These are phyloP conservation scores for Metellina segmentata DNA, from an alignment of 2,888 invertebrate species.

Conservation along the genomic window DNA sequence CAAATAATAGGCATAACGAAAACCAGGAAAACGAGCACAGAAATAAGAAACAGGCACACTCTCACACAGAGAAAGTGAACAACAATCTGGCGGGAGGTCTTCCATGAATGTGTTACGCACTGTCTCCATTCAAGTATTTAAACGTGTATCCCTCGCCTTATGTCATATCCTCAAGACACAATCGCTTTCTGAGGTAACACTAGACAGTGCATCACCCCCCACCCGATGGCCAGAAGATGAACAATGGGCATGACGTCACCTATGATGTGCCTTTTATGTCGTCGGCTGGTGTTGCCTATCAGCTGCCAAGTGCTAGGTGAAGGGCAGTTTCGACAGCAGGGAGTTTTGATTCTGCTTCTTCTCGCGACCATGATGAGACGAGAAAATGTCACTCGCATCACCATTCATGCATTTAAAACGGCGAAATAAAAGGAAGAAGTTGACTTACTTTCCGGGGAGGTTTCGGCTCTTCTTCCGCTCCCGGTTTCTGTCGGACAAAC, in stretches of 20 bases:
- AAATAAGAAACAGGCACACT: no score
- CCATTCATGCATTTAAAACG: constrained; percentile 27
- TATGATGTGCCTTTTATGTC: constrained; percentile 11
- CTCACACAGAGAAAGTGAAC: constrained; percentile 56
- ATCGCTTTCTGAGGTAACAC: constrained; percentile 52
- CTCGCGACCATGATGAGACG: constrained; percentile 11
- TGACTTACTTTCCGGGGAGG: background rate
- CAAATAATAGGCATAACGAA: background rate
- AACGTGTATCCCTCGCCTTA: background rate
- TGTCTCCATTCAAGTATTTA: constrained; percentile 17
- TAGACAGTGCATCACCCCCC: constrained; percentile 50
- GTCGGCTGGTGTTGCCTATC: constrained; percentile 50
- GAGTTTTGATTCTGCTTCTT: background rate
- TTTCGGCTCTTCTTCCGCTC: constrained; percentile 15
- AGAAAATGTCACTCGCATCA: constrained; percentile 44
- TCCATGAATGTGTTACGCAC: constrained; percentile 1
- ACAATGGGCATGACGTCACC: constrained; percentile 60
- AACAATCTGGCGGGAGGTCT: constrained; percentile 30
- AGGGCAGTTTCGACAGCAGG: constrained; percentile 11
- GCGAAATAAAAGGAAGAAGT: background rate
- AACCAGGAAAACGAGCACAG: background rate
- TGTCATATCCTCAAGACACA: constrained; percentile 40
- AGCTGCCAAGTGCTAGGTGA: constrained; percentile 55
- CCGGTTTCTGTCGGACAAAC: background rate
- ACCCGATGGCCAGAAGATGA: constrained; percentile 8